phyloP scores from a whole-genome alignment of 2,113 vertebrate genomes.

The Semnornis frantzii region DNA sequence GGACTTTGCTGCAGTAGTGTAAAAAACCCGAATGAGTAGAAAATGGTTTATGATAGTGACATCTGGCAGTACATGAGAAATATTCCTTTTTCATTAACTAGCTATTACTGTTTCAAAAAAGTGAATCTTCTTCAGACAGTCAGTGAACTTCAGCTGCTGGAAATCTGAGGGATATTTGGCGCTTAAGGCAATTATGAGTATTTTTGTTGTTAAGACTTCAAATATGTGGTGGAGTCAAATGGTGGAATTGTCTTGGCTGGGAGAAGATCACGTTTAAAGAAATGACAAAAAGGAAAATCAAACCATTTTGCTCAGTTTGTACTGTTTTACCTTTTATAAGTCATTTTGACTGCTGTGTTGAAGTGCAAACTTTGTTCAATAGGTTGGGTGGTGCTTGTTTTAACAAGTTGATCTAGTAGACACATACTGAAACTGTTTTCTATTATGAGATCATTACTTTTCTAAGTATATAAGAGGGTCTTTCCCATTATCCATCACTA shows the following conservation, averaged over 20 bases:
- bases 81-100: no score
- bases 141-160: not conserved
- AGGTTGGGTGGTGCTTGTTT: not conserved
- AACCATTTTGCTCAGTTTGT: not conserved
- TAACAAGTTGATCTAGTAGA: not conserved
- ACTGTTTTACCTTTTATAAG: not conserved
- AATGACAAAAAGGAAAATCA: not conserved
- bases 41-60: not conserved
- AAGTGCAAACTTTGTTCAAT: not conserved
- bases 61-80: no score
- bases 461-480: not conserved
- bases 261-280: not conserved
- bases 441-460: not conserved
- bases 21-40: not conserved
- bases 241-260: not conserved
- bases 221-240: accelerated
- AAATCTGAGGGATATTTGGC: not conserved
- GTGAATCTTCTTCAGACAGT: not conserved
- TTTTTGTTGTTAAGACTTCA: not conserved
- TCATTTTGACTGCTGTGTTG: not conserved
- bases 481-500: not conserved
- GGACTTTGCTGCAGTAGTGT: not conserved
- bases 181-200: not conserved
- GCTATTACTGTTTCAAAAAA: not conserved
- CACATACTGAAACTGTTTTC: not conserved